Conservation (phyloP, 2,113 vertebrate genomes). For the Chaetura pelagica region DNA sequence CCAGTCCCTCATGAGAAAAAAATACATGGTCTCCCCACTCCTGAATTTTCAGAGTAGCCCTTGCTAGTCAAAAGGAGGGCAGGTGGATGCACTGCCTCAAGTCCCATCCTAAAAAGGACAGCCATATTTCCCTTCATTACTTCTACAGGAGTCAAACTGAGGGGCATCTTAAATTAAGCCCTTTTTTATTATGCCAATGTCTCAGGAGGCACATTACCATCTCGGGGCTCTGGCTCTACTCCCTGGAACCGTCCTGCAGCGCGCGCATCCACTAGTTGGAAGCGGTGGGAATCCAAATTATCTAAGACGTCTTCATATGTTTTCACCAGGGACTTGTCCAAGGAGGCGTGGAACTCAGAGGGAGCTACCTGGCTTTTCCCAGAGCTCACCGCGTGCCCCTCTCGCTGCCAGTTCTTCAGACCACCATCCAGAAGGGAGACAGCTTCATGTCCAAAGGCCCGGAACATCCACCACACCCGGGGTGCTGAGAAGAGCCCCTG, state of each 20-base stretch:
- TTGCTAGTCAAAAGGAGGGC: not conserved
- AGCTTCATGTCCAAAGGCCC: slow-evolving; percentile 84
- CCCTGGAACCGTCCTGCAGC: slow-evolving; percentile 87
- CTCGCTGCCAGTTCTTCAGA: slow-evolving; percentile 85
- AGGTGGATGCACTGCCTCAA: not conserved
- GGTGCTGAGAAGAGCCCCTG: slow-evolving; percentile 89
- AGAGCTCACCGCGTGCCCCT: slow-evolving; percentile 75
- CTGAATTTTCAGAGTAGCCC: not conserved
- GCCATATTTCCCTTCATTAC: not conserved
- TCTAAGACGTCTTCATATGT: slow-evolving; percentile 84
- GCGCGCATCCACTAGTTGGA: slow-evolving; percentile 89
- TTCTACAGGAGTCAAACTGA: not conserved
- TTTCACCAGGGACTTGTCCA: slow-evolving; percentile 84
- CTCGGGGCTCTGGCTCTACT: slow-evolving; percentile 88
- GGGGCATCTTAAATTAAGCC: not conserved
- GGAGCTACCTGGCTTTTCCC: slow-evolving; percentile 68
- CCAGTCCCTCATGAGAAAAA: not conserved
- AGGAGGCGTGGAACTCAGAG: slow-evolving; percentile 74
- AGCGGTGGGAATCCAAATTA: slow-evolving; percentile 79
- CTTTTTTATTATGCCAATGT: not conserved
- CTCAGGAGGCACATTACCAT: slow-evolving; percentile 79
- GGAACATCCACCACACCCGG: slow-evolving; percentile 97
- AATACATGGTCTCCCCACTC: not conserved
- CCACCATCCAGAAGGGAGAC: slow-evolving; percentile 93
- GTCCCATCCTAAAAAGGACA: not conserved